Percentiles rank a stretch among this genome's conserved stretches.
Evolutionary conservation across 1,140 invertebrate genomes (phyloP).

Genomic region (Cepaea nemoralis): DNA sequence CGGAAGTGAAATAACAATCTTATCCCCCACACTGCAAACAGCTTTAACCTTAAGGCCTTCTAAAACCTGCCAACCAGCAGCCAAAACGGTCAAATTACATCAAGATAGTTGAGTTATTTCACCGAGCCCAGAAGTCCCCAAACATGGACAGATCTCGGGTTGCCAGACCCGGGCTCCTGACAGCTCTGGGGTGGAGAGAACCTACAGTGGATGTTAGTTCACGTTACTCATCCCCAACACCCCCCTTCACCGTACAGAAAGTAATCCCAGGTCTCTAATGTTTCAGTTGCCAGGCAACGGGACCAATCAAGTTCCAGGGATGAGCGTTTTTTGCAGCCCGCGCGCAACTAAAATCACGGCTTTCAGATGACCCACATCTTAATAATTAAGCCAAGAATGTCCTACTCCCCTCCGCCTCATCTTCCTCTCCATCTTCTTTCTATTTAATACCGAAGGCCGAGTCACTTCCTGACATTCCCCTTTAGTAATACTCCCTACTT

Average conservation of each 20-base stretch:
- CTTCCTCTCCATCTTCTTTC: too few species aligned
- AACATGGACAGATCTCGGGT: too few species aligned
- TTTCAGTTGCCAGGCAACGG: slow-evolving; percentile 19
- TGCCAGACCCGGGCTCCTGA: too few species aligned
- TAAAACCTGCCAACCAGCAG: too few species aligned
- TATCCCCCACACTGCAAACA: too few species aligned
- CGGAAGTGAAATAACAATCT: too few species aligned
- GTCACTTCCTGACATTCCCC: background rate
- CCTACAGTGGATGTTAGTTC: background rate
- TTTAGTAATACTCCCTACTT: background rate
- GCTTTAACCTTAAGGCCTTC: too few species aligned
- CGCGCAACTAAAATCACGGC: slow-evolving; percentile 11
- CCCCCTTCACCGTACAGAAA: slow-evolving; percentile 13
- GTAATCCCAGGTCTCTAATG: slow-evolving; percentile 22
- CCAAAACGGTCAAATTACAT: too few species aligned
- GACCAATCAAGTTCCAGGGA: slow-evolving; percentile 19
- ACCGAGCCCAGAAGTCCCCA: too few species aligned
- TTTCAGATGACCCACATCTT: slow-evolving; percentile 3
- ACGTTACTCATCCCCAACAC: background rate
- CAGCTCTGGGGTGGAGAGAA: background rate
- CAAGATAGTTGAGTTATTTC: too few species aligned
- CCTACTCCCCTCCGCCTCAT: background rate
- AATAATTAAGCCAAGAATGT: slow-evolving; percentile 23
- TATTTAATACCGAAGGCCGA: background rate
- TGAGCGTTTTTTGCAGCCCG: slow-evolving; percentile 19